Percentiles rank a stretch among this genome's conserved stretches.
Evolutionary conservation across 2,113 vertebrate species (phyloP).

Genomic region (Gasterosteus nipponicus): DNA sequence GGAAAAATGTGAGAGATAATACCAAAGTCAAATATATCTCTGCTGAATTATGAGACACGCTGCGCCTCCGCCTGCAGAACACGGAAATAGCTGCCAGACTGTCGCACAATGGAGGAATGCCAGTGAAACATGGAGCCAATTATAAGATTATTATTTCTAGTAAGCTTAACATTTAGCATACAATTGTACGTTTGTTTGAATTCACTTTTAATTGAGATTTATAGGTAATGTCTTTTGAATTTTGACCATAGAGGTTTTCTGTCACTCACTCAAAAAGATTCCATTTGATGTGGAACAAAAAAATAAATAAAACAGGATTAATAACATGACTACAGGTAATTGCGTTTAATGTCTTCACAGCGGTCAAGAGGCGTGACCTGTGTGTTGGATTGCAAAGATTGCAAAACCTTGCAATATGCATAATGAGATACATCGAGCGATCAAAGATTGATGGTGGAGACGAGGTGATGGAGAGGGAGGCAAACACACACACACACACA

Average conservation of each 20-base stretch:
- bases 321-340: constrained; percentile 3
- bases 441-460: constrained; percentile 45
- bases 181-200: constrained; percentile 9
- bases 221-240: constrained; percentile 8
- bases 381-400: constrained; percentile 18
- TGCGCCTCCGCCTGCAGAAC: constrained; percentile 33
- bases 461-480: constrained; percentile 18
- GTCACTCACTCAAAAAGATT: not conserved
- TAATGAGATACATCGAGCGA: constrained; percentile 36
- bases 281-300: not conserved
- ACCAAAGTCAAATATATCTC: constrained; percentile 46
- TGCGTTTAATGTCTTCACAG: constrained; percentile 29
- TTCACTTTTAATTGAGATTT: constrained; percentile 9
- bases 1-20: constrained; percentile 30
- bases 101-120: constrained; percentile 35
- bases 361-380: constrained; percentile 35
- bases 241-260: not conserved
- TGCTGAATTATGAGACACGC: constrained; percentile 41
- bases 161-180: constrained; percentile 34
- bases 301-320: not conserved
- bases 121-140: constrained; percentile 47
- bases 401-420: constrained; percentile 35
- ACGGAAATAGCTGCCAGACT: constrained; percentile 23
- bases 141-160: constrained; percentile 41
- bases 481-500: constrained; percentile 7